Percentiles rank a stretch among this genome's conserved stretches.
Evolutionary conservation across 2,888 invertebrate species (phyloP).

Genomic region (Zaprionus bogoriensis): DNA sequence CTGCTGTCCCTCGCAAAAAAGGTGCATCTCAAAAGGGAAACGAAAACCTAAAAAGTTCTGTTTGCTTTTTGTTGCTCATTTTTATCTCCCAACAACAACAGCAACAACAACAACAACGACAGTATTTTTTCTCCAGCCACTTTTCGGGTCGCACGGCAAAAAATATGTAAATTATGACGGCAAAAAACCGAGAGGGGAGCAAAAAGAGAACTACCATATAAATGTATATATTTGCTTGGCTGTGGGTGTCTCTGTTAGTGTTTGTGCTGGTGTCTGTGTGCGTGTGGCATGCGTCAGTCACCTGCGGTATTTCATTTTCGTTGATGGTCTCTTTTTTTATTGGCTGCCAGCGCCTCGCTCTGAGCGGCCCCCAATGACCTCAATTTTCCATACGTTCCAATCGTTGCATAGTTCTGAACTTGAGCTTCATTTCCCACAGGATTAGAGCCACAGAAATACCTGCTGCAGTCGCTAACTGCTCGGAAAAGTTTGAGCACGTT

Average conservation of each 20-base stretch:
- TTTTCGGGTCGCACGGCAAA: slow-evolving; percentile 56
- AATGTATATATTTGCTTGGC: slow-evolving; percentile 13
- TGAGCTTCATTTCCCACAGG: slow-evolving; percentile 29
- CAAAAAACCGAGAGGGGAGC: slow-evolving; percentile 23
- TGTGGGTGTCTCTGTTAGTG: slow-evolving; percentile 12
- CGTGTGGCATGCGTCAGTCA: slow-evolving; percentile 75
- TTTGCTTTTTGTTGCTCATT: slow-evolving; percentile 56
- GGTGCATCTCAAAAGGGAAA: slow-evolving; percentile 51
- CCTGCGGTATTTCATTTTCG: slow-evolving; percentile 69
- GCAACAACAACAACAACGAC: too few species aligned
- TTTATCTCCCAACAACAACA: slow-evolving; percentile 61
- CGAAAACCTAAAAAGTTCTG: slow-evolving; percentile 56
- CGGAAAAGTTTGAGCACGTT: slow-evolving; percentile 17
- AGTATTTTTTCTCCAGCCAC: slow-evolving; percentile 54
- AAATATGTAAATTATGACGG: slow-evolving; percentile 70
- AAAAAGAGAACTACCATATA: slow-evolving; percentile 1
- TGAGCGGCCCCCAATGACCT: slow-evolving; percentile 11
- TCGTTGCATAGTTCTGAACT: slow-evolving; percentile 46
- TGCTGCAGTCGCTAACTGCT: neutral
- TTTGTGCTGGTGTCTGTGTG: slow-evolving; percentile 20
- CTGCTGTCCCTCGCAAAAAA: slow-evolving; percentile 36
- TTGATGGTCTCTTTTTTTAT: slow-evolving; percentile 63
- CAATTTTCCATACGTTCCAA: slow-evolving; percentile 7
- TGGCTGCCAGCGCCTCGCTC: slow-evolving; percentile 38
- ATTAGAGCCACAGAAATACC: neutral